Percentiles rank a stretch among this genome's conserved stretches.
Conservation (phyloP, 2,888 invertebrate genomes). For the Allygus modestus region DNA sequence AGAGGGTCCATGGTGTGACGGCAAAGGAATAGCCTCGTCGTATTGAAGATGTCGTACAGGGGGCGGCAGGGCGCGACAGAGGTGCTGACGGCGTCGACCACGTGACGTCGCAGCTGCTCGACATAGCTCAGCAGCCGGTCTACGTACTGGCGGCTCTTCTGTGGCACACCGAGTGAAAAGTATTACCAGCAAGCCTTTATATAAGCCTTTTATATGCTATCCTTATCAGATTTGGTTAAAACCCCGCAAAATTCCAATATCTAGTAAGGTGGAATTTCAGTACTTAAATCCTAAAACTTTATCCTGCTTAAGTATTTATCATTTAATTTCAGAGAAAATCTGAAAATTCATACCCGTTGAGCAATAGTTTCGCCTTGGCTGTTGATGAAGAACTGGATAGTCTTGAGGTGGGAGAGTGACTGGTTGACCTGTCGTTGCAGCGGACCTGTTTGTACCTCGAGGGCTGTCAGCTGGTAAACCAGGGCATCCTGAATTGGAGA, state of each 20-base stretch:
- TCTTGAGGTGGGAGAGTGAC: constrained; percentile 84
- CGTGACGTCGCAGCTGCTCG: constrained; percentile 83
- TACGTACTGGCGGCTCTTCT: constrained; percentile 79
- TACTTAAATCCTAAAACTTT: too few species aligned
- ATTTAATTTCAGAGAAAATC: too few species aligned
- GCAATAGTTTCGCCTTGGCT: constrained; percentile 83
- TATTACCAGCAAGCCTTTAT: too few species aligned
- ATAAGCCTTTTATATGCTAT: too few species aligned
- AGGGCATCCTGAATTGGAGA: constrained; percentile 81
- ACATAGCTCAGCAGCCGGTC: constrained; percentile 81
- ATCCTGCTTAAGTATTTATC: too few species aligned
- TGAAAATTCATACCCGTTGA: constrained; percentile 67
- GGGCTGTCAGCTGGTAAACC: constrained; percentile 85
- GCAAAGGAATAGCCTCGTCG: constrained; percentile 80
- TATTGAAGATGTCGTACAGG: constrained; percentile 83
- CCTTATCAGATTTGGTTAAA: too few species aligned
- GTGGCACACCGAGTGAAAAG: constrained; percentile 67
- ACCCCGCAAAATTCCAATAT: too few species aligned
- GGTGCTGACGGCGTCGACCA: constrained; percentile 80
- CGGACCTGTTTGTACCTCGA: constrained; percentile 85
- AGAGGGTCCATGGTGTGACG: constrained; percentile 81
- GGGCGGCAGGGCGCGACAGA: constrained; percentile 85
- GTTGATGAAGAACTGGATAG: constrained; percentile 87
- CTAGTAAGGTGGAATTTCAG: too few species aligned
- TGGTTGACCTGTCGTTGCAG: constrained; percentile 85